Evolutionary conservation across 2,797 vertebrate species (phyloP).

Genomic region (Spatula clypeata): DNA sequence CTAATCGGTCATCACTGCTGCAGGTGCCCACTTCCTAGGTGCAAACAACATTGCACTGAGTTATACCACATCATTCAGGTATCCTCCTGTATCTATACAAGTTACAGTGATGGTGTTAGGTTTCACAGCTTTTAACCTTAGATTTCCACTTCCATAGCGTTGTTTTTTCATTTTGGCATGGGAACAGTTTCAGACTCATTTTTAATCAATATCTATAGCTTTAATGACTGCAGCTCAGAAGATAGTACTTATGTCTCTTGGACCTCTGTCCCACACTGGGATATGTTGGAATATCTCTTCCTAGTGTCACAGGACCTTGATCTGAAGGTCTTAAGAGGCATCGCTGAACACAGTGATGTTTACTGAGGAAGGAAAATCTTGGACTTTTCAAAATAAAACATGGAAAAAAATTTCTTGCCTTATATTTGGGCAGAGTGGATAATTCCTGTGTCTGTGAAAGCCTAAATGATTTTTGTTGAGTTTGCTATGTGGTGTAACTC

Average conservation of each 20-base stretch:
- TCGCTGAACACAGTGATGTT: not conserved
- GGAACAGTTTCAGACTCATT: not conserved
- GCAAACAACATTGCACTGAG: not conserved
- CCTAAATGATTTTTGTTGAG: not conserved
- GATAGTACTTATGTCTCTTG: not conserved
- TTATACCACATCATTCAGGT: not conserved
- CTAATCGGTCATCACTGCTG: too few species aligned
- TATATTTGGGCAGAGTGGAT: not conserved
- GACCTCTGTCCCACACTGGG: not conserved
- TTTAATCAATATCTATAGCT: not conserved
- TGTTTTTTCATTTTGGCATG: not conserved
- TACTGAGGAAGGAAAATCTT: not conserved
- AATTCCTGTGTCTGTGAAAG: not conserved
- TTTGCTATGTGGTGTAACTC: not conserved
- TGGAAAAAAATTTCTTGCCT: not conserved
- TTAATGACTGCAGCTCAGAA: not conserved
- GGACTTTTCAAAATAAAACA: not conserved
- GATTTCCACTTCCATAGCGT: not conserved
- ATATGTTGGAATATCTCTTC: not conserved
- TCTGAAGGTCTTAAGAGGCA: not conserved
- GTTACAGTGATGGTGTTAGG: not conserved
- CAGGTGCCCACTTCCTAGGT: fast-evolving
- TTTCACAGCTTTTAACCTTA: not conserved
- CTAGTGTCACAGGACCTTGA: not conserved
- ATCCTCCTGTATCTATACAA: not conserved